A percentile compares a stretch with the other conserved stretches of the same genome.
These are phyloP conservation scores for Aspidapion aeneum DNA, from an alignment of 2,888 invertebrate species.

Conservation along the genomic window DNA sequence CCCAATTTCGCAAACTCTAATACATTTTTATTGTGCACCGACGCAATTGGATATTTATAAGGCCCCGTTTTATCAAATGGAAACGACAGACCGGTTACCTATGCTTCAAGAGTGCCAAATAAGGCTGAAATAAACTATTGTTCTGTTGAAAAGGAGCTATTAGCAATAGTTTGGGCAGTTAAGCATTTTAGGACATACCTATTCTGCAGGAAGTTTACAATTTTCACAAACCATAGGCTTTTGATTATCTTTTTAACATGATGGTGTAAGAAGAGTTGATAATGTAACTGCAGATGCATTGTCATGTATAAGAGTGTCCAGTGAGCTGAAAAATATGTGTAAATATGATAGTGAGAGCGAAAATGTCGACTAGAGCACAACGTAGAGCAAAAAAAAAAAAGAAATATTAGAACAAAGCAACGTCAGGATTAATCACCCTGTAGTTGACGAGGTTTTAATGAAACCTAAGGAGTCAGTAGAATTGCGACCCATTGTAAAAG, in stretches of 20 bases:
- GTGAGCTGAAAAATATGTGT: slow-evolving; percentile 14
- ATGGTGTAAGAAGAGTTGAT: slow-evolving; percentile 10
- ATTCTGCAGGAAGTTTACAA: slow-evolving; percentile 25
- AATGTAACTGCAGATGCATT: slow-evolving; percentile 23
- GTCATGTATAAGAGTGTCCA: slow-evolving; percentile 11
- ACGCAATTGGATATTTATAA: not conserved
- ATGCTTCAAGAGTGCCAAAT: slow-evolving; percentile 20
- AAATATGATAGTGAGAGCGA: not conserved
- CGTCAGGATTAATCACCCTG: slow-evolving; percentile 18
- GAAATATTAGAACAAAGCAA: not conserved
- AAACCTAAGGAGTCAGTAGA: slow-evolving; percentile 7
- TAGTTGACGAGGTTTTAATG: slow-evolving; percentile 13
- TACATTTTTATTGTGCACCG: no score
- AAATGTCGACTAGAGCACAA: slow-evolving; percentile 5
- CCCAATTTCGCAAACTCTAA: no score
- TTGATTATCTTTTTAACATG: slow-evolving; percentile 27
- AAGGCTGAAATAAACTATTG: slow-evolving; percentile 30
- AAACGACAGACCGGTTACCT: slow-evolving; percentile 21
- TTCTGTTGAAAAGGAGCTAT: slow-evolving; percentile 29
- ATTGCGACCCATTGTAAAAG: not conserved
- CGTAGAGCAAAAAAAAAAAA: slow-evolving; percentile 1
- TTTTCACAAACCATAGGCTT: slow-evolving; percentile 27
- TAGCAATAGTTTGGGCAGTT: slow-evolving; percentile 18
- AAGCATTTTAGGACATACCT: slow-evolving; percentile 20
- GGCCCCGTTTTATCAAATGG: slow-evolving; percentile 24